Conservation (phyloP, 1,140 invertebrate species). For the Druon quercuslanigerum region DNA sequence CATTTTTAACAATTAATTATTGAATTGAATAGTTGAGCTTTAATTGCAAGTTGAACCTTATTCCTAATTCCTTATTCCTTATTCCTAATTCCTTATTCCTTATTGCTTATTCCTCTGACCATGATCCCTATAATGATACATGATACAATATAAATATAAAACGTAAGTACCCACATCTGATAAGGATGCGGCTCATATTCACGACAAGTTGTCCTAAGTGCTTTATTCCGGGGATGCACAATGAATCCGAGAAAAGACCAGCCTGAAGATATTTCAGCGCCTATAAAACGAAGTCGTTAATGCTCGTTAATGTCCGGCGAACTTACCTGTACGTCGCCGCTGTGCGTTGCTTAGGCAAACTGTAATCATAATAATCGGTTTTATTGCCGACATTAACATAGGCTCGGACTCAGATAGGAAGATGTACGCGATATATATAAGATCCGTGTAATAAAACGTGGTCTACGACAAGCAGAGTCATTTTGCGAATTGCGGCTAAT, state of each 20-base stretch:
- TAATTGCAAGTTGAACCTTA: no score
- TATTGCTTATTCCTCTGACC: no score
- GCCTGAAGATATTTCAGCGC: constrained; percentile 14
- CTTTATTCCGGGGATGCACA: neutral
- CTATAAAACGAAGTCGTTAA: constrained; percentile 29
- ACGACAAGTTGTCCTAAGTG: no score
- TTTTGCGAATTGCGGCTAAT: no score
- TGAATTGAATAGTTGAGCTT: no score
- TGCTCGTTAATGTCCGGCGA: neutral
- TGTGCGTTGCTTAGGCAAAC: constrained; percentile 15
- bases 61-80: no score
- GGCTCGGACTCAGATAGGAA: constrained; percentile 9
- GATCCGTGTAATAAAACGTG: constrained; percentile 4
- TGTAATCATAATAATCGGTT: constrained; percentile 22
- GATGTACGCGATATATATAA: constrained; percentile 27
- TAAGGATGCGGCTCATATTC: no score
- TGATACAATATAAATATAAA: no score
- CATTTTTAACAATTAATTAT: no score
- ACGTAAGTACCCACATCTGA: no score
- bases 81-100: no score
- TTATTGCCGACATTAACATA: constrained; percentile 19
- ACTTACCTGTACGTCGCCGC: constrained; percentile 6
- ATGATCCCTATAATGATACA: no score
- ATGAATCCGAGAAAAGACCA: neutral
- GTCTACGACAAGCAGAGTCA: neutral